Conservation (phyloP, 2,113 vertebrate genomes). For the Indri indri region DNA sequence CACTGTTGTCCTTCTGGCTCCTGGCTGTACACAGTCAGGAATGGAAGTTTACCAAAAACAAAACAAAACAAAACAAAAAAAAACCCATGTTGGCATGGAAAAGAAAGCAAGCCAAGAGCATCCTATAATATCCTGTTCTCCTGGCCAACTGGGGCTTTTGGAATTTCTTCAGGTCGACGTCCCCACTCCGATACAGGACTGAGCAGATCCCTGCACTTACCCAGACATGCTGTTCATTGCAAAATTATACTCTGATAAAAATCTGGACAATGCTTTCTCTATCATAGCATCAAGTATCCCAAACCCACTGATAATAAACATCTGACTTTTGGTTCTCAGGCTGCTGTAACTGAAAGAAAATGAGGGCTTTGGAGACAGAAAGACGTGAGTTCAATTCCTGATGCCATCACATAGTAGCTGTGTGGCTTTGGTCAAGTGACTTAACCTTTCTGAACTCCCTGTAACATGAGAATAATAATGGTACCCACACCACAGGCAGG, state of each 20-base stretch:
- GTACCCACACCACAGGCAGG: background rate
- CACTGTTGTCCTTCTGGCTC: constrained; percentile 8
- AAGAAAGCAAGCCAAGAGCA: background rate
- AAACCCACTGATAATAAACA: background rate
- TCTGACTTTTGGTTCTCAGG: background rate
- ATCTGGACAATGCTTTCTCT: background rate
- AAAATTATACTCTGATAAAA: background rate
- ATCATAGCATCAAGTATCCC: background rate
- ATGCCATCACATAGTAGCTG: background rate
- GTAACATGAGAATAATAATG: background rate
- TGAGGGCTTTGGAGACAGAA: background rate
- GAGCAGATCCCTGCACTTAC: background rate
- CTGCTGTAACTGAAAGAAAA: background rate
- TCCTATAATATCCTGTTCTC: background rate
- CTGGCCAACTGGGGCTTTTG: background rate
- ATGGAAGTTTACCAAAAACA: background rate
- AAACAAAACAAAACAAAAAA: background rate
- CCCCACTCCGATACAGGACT: background rate
- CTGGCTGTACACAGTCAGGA: background rate
- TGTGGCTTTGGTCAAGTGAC: background rate
- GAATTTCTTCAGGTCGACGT: constrained; percentile 1
- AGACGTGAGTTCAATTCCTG: background rate
- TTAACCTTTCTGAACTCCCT: background rate
- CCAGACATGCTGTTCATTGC: background rate
- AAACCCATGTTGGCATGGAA: background rate